Evolutionary conservation across 2,797 vertebrate species (phyloP).

Genomic region (Pseudomugil gertrudae): DNA sequence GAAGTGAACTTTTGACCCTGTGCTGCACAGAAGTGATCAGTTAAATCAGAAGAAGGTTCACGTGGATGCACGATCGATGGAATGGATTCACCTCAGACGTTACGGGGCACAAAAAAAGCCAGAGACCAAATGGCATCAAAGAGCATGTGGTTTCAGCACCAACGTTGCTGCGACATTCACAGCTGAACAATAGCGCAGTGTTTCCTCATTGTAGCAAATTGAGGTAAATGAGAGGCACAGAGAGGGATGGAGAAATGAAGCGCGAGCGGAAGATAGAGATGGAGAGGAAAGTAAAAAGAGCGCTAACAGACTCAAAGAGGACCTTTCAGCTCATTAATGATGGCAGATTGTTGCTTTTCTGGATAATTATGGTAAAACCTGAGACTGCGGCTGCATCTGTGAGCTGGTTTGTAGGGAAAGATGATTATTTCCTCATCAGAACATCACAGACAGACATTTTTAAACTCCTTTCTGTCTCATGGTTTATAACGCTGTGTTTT

Average conservation of each 20-base stretch:
- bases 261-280: not conserved
- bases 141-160: slow-evolving; percentile 57
- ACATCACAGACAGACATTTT: too few relatives aligned
- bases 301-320: slow-evolving; percentile 2
- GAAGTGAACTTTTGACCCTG: slow-evolving; percentile 65
- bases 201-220: slow-evolving; percentile 67
- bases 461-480: too few relatives aligned
- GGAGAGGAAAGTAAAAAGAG: not conserved
- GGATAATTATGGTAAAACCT: not conserved
- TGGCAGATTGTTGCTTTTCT: not conserved
- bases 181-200: slow-evolving; percentile 75
- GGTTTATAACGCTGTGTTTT: too few relatives aligned
- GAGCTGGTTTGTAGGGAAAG: not conserved
- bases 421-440: not conserved
- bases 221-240: slow-evolving; percentile 47
- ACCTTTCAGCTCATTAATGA: slow-evolving; percentile 1
- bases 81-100: slow-evolving; percentile 37
- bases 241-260: slow-evolving; percentile 19
- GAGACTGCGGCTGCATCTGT: not conserved
- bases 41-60: slow-evolving; percentile 43
- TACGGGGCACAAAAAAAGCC: slow-evolving; percentile 19
- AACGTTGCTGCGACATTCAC: slow-evolving; percentile 55
- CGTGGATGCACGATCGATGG: slow-evolving; percentile 4
- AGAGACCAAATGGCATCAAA: slow-evolving; percentile 6
- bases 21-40: slow-evolving; percentile 58